Conservation (phyloP, 2,888 invertebrate species). For the Zhuqinia jingwanae region DNA sequence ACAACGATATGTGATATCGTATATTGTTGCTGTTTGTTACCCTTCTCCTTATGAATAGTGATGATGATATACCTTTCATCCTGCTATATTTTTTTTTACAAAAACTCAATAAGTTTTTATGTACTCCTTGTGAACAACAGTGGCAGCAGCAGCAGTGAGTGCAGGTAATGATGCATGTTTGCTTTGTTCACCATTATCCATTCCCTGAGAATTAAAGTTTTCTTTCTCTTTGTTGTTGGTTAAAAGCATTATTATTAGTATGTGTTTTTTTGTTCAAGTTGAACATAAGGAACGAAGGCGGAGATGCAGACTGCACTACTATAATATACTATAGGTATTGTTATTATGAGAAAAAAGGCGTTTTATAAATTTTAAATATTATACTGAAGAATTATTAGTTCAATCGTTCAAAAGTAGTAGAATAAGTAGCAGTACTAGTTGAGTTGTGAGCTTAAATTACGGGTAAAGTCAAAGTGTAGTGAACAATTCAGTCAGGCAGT, state of each 20-base stretch:
- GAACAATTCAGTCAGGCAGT: constrained; percentile 21
- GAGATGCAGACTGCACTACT: constrained; percentile 14
- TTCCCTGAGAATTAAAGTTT: constrained; percentile 51
- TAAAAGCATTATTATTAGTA: constrained; percentile 33
- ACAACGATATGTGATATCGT: not conserved
- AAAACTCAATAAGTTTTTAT: constrained; percentile 56
- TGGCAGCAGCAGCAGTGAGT: too few relatives aligned
- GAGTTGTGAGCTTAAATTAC: too few relatives aligned
- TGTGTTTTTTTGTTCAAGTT: not conserved
- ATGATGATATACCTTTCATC: constrained; percentile 55
- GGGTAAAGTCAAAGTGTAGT: constrained; percentile 41
- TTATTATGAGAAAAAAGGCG: constrained; percentile 65
- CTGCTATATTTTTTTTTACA: constrained; percentile 30
- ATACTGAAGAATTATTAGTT: constrained; percentile 43
- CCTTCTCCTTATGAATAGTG: constrained; percentile 23
- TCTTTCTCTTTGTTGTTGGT: constrained; percentile 53
- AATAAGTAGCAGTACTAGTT: constrained; percentile 23
- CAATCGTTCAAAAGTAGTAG: constrained; percentile 4
- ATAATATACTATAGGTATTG: too few relatives aligned
- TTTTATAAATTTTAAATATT: constrained; percentile 49
- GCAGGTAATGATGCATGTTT: constrained; percentile 42
- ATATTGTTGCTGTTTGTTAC: constrained; percentile 20
- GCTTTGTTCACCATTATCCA: constrained; percentile 58
- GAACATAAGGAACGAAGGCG: not conserved
- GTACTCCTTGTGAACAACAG: not conserved